phyloP scores from a whole-genome alignment of 1,140 invertebrate species.

The Drosophila navojoa region DNA sequence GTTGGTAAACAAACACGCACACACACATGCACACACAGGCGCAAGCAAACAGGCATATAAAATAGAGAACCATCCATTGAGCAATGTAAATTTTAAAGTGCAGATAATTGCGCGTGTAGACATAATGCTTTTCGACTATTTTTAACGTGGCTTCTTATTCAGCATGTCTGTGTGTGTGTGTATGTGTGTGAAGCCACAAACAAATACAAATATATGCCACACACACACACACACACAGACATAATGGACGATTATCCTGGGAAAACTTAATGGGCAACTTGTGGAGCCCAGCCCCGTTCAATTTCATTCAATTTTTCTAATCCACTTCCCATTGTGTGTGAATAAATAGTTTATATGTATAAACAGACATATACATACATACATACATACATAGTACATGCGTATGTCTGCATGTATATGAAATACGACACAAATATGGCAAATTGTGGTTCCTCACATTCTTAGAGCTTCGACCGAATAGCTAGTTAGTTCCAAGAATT shows the following conservation, averaged over 20 bases:
- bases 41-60: slow-evolving; percentile 25
- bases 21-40: slow-evolving; percentile 4
- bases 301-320: slow-evolving; percentile 46
- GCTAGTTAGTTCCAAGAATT: neutral
- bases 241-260: slow-evolving; percentile 25
- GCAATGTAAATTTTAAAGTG: slow-evolving; percentile 73
- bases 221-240: slow-evolving; percentile 15
- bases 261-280: slow-evolving; percentile 29
- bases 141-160: slow-evolving; percentile 57
- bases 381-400: neutral
- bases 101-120: slow-evolving; percentile 79
- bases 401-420: no score
- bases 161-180: neutral
- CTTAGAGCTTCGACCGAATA: neutral
- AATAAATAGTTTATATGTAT: neutral
- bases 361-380: slow-evolving; percentile 6
- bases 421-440: slow-evolving; percentile 1
- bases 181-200: neutral
- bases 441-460: neutral
- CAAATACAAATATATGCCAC: slow-evolving; percentile 6
- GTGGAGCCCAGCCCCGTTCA: slow-evolving; percentile 34
- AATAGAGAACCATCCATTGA: slow-evolving; percentile 43
- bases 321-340: slow-evolving; percentile 16
- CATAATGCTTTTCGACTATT: slow-evolving; percentile 74
- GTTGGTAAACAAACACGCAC: slow-evolving; percentile 34